These are phyloP conservation scores for Paragorgia papillata DNA, from an alignment of 92 coral and sea anemone species.

Conservation along the genomic window DNA sequence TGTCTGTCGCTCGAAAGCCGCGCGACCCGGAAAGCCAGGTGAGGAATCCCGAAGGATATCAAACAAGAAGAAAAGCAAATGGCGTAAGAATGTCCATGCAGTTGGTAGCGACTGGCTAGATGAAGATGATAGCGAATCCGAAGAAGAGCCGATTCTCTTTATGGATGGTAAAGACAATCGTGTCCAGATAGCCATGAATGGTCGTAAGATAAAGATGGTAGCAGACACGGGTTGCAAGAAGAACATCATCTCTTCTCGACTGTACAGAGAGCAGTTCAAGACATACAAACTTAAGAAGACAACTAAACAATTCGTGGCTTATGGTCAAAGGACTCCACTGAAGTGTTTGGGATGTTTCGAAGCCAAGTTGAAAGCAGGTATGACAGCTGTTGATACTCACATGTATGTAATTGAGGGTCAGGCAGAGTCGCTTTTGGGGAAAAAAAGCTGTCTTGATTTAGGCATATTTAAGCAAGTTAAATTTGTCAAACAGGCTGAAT, in stretches of 20 bases:
- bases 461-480: conserved; percentile 7
- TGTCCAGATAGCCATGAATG: conserved; percentile 3
- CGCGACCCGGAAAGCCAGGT: no score
- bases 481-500: no score
- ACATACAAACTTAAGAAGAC: conserved; percentile 39
- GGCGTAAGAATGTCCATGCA: no score
- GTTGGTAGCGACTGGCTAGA: no score
- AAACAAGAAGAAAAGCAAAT: no score
- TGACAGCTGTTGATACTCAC: neutral
- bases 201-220: conserved; percentile 25
- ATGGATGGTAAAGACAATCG: conserved; percentile 16
- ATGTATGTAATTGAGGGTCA: conserved; percentile 52
- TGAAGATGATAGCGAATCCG: neutral
- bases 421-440: conserved; percentile 44
- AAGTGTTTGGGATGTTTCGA: conserved; percentile 18
- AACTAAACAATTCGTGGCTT: conserved; percentile 44
- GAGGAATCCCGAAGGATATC: no score
- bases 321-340: conserved; percentile 44
- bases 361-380: conserved; percentile 23
- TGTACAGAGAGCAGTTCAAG: conserved; percentile 17
- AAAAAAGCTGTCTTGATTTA: conserved; percentile 46
- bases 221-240: conserved; percentile 49
- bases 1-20: no score
- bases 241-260: conserved; percentile 27
- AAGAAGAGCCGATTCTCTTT: conserved; percentile 1